phyloP scores from a whole-genome alignment of 92 coral and sea anemone genomes.

The Pocillopora grandis region DNA sequence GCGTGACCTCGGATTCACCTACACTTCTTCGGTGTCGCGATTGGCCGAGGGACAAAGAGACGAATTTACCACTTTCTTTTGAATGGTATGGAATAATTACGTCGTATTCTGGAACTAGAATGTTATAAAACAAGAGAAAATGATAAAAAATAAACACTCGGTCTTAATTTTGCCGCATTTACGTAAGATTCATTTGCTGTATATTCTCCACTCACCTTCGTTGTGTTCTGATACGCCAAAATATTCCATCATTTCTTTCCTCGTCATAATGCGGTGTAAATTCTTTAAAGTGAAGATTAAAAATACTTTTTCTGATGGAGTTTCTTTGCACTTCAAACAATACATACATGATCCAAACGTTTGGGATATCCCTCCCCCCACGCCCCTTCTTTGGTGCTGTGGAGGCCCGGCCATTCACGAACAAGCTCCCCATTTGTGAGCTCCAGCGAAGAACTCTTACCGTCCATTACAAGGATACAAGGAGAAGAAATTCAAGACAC shows the following conservation, averaged over 20 bases:
- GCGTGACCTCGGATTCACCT: slow-evolving; percentile 5
- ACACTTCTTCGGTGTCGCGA: slow-evolving; percentile 55
- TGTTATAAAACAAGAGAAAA: background rate
- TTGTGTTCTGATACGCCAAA: background rate
- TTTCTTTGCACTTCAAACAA: background rate
- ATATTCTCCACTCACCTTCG: background rate
- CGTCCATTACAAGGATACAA: background rate
- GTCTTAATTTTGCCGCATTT: background rate
- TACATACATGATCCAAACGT: background rate
- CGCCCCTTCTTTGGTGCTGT: background rate
- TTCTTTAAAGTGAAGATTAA: background rate
- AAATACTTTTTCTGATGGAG: background rate
- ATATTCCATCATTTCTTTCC: background rate
- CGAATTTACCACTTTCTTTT: slow-evolving; percentile 49
- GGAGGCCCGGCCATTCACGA: background rate
- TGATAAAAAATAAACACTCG: background rate
- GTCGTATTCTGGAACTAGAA: slow-evolving; percentile 77
- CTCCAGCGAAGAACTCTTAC: no score
- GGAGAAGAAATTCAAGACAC: background rate
- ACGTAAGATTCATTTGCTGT: no score
- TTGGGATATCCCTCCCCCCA: background rate
- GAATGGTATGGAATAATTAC: slow-evolving; percentile 67
- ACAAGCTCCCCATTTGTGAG: no score
- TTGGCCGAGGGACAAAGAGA: slow-evolving; percentile 39
- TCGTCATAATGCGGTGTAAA: background rate